A percentile compares a stretch with the other conserved stretches of the same genome.
Conservation (phyloP, 1,140 invertebrate species). For the Euura saliciscinereae region DNA sequence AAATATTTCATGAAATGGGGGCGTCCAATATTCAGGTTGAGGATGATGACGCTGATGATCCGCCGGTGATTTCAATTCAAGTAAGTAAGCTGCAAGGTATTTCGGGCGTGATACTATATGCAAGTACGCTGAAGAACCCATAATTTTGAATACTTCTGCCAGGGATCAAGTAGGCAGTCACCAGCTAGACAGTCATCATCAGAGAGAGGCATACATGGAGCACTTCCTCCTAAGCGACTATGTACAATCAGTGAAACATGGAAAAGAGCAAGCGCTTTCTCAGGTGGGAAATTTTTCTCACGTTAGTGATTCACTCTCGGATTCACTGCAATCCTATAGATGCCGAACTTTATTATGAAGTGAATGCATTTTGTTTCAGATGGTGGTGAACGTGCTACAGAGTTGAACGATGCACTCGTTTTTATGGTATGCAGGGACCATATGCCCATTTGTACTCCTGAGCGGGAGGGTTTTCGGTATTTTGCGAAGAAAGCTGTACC, state of each 20-base stretch:
- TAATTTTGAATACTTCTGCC: background rate
- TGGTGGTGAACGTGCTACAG: background rate
- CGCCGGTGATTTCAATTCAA: background rate
- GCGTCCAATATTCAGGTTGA: background rate
- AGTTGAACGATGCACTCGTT: background rate
- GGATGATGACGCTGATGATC: slow-evolving; percentile 2
- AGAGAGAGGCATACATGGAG: background rate
- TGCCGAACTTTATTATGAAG: background rate
- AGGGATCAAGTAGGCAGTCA: background rate
- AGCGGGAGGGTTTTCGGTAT: slow-evolving; percentile 39
- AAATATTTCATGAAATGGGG: too few relatives aligned
- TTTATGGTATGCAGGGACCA: background rate
- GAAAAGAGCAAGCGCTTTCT: background rate
- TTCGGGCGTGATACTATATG: background rate
- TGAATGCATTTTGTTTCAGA: slow-evolving; percentile 1
- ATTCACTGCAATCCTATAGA: background rate
- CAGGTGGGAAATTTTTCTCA: background rate
- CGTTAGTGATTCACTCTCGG: background rate
- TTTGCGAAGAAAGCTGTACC: slow-evolving; percentile 31
- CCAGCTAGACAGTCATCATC: background rate
- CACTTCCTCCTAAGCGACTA: background rate
- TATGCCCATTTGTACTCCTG: slow-evolving; percentile 15
- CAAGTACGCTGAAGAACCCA: background rate
- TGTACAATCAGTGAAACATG: background rate
- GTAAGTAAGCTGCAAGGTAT: background rate